Evolutionary conservation across 2,113 vertebrate species (phyloP).

Genomic region (Solea solea): DNA sequence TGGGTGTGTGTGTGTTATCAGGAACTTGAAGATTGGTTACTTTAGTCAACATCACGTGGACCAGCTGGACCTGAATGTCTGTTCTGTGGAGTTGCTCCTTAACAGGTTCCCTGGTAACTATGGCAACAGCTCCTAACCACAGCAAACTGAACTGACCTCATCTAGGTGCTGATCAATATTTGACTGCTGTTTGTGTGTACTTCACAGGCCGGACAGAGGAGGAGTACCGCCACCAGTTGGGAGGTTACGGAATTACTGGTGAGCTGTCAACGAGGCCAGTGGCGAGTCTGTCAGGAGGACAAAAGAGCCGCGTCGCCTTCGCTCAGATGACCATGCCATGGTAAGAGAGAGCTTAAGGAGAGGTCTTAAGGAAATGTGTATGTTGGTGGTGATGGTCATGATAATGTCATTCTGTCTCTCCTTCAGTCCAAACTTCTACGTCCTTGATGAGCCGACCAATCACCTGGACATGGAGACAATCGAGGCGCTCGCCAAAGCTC

Average conservation of each 20-base stretch:
- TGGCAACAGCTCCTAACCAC: fast-evolving
- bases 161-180: neutral
- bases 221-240: slow-evolving; percentile 97
- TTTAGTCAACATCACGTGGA: slow-evolving; percentile 99
- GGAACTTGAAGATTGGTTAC: slow-evolving; percentile 97
- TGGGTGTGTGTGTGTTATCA: slow-evolving; percentile 57
- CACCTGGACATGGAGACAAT: slow-evolving; percentile 99
- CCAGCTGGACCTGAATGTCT: slow-evolving; percentile 95
- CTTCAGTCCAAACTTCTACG: slow-evolving; percentile 96
- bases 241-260: slow-evolving; percentile 93
- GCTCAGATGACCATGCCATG: slow-evolving; percentile 98
- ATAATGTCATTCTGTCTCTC: neutral
- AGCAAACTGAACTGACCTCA: neutral
- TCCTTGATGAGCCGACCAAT: slow-evolving; percentile 97
- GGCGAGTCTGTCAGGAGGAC: slow-evolving; percentile 94
- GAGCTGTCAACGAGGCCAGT: slow-evolving; percentile 93
- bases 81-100: slow-evolving; percentile 91
- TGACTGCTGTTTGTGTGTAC: neutral
- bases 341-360: slow-evolving; percentile 69
- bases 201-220: slow-evolving; percentile 90
- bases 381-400: slow-evolving; percentile 9
- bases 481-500: slow-evolving; percentile 91
- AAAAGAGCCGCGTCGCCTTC: slow-evolving; percentile 98
- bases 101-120: slow-evolving; percentile 92
- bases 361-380: neutral